phyloP scores from a whole-genome alignment of 1,140 invertebrate genomes.

The Coenobita brevimanus region DNA sequence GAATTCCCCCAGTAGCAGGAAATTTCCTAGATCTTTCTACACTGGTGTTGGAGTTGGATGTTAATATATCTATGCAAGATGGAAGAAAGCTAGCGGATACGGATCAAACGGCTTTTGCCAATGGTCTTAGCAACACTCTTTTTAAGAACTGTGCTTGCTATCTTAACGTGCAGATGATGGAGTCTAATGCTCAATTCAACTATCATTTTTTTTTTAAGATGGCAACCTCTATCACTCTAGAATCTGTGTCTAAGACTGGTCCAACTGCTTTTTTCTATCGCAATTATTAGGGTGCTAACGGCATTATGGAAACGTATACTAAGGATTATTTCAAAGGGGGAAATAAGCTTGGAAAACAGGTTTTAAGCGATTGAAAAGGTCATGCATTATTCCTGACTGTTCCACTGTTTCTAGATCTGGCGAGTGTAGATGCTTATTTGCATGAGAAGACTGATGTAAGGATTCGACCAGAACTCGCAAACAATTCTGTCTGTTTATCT shows the following conservation, averaged over 20 bases:
- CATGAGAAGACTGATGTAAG: not conserved
- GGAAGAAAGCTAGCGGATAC: not conserved
- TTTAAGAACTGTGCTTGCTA: slow-evolving; percentile 23
- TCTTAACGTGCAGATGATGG: slow-evolving; percentile 26
- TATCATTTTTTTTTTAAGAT: slow-evolving; percentile 13
- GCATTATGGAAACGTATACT: slow-evolving; percentile 2
- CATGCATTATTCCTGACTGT: not conserved
- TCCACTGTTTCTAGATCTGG: not conserved
- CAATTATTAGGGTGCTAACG: not conserved
- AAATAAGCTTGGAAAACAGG: not conserved
- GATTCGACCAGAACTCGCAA: not conserved
- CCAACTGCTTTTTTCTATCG: not conserved
- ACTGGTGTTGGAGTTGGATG: not conserved
- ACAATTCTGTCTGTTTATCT: too few species aligned
- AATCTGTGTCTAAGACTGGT: not conserved
- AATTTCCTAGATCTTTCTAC: slow-evolving; percentile 11
- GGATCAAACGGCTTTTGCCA: not conserved
- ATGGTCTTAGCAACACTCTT: slow-evolving; percentile 12
- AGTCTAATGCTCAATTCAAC: not conserved
- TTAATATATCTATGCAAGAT: not conserved
- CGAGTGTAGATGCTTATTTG: slow-evolving; percentile 15
- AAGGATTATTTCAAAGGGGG: not conserved
- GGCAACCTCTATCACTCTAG: not conserved
- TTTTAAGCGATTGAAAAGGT: not conserved
- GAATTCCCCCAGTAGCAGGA: not conserved